These are phyloP conservation scores for Cinclus mexicanus DNA, from an alignment of 2,113 vertebrate species.

Conservation along the genomic window DNA sequence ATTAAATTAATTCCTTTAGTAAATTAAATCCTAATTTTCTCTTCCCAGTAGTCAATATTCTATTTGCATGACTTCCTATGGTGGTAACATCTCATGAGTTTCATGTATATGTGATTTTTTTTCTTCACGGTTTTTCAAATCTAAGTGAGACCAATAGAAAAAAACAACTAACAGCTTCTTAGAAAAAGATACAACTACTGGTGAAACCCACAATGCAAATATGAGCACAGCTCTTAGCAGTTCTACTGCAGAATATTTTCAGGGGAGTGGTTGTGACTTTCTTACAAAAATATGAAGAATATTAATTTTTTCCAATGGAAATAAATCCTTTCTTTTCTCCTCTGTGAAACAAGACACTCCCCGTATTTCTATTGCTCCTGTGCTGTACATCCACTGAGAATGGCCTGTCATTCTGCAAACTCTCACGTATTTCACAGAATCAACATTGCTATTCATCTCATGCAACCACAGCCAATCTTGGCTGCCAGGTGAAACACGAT, in stretches of 20 bases:
- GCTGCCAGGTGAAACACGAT: conserved; percentile 51
- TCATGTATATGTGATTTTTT: not conserved
- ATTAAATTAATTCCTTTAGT: not conserved
- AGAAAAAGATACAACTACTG: not conserved
- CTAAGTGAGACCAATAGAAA: not conserved
- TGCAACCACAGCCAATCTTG: conserved; percentile 35
- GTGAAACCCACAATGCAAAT: not conserved
- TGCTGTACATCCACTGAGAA: not conserved
- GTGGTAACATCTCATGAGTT: not conserved
- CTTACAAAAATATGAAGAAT: not conserved
- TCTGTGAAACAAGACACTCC: not conserved
- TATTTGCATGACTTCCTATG: not conserved
- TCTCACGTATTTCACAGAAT: conserved; percentile 15
- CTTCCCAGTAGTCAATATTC: not conserved
- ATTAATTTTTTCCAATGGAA: not conserved
- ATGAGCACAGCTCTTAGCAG: not conserved
- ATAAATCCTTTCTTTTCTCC: not conserved
- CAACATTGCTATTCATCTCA: conserved; percentile 41
- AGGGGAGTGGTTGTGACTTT: not conserved
- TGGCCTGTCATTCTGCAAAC: not conserved
- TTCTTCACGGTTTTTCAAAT: not conserved
- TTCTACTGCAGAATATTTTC: not conserved
- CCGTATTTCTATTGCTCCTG: not conserved
- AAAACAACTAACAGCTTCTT: not conserved
- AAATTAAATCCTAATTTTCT: not conserved